These are phyloP conservation scores for Diorhabda sublineata DNA, from an alignment of 1,140 invertebrate species.

Conservation along the genomic window DNA sequence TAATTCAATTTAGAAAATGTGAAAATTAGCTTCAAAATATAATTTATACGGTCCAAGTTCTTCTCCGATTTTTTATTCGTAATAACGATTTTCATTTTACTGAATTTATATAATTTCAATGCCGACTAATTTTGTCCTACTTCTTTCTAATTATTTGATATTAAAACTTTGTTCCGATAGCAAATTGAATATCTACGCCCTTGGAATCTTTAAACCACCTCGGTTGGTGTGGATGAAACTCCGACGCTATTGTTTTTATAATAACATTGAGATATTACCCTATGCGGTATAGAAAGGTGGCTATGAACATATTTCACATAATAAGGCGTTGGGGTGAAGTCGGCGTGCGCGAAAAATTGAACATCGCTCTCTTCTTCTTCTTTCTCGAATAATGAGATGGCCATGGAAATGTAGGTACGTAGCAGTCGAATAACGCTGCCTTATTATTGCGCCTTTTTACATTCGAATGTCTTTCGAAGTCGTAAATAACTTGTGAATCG, in stretches of 20 bases:
- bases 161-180: background rate
- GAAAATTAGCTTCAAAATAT: no score
- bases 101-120: background rate
- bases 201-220: conserved; percentile 17
- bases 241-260: conserved; percentile 40
- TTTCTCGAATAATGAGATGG: conserved; percentile 34
- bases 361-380: conserved; percentile 26
- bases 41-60: no score
- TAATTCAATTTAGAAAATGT: no score
- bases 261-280: conserved; percentile 41
- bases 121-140: background rate
- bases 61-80: background rate
- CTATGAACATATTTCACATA: conserved; percentile 42
- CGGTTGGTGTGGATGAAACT: conserved; percentile 23
- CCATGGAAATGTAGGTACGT: conserved; percentile 26
- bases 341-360: conserved; percentile 34
- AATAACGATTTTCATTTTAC: conserved; percentile 5
- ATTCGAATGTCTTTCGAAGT: conserved; percentile 25
- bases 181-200: conserved; percentile 4
- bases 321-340: conserved; percentile 33
- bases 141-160: background rate
- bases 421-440: conserved; percentile 26
- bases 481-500: conserved; percentile 23
- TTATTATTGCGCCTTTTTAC: conserved; percentile 26
- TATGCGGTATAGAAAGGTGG: conserved; percentile 41